Evolutionary conservation across 2,888 invertebrate genomes (phyloP), one percentile per base, ranked within the genome.

Genomic region (Autographa gamma): DNA sequence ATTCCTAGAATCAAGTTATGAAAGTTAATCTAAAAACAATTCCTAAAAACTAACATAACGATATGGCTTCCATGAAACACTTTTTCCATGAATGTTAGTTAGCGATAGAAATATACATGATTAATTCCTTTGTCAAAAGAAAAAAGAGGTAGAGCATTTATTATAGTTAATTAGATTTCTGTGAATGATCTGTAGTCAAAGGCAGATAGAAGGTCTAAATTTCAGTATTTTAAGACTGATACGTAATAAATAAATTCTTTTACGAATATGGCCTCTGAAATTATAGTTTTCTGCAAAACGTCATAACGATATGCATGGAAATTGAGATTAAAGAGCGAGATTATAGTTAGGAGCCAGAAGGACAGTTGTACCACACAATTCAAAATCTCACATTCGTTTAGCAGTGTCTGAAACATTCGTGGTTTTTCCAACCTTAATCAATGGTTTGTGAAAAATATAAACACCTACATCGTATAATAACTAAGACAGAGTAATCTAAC

Each of bases 401-500:
- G 25, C 25, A 25, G 25, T 25, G 1, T 2, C 25, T 25, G 3
- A 25, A 25, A 25, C 25, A 25, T 25, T 25, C 25, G 25, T 25
- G 3, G 25, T 3, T 25, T 25, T 25, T 25, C 3, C 25, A 2
- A 25, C 25, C 1, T 25, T 25, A 25, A 25, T 25, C 2, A 3
- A 2, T 25, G 25, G 25, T 25, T 25, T 1, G 25, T 25, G 25
- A 3, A 25, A 2, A 25, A 25, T 25, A 25, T 1, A 25, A 25
- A 3, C 3, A 63, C 13, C 13, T 56, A 63, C 54, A 52, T 52
- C 32, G 32, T 2, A 13, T 13, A 60, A 62, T 66, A 63, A 18
- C 38, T 54, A 48, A 72, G 66, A 69, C 41, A 60, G 38, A n/a
- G 58, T 59, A 68, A 68, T 66, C 56, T 25, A 54, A n/a, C 62